A percentile compares a stretch with the other conserved stretches of the same genome.
These are phyloP conservation scores for Xylocopa sonorina DNA, from an alignment of 1,140 invertebrate species.

Conservation along the genomic window DNA sequence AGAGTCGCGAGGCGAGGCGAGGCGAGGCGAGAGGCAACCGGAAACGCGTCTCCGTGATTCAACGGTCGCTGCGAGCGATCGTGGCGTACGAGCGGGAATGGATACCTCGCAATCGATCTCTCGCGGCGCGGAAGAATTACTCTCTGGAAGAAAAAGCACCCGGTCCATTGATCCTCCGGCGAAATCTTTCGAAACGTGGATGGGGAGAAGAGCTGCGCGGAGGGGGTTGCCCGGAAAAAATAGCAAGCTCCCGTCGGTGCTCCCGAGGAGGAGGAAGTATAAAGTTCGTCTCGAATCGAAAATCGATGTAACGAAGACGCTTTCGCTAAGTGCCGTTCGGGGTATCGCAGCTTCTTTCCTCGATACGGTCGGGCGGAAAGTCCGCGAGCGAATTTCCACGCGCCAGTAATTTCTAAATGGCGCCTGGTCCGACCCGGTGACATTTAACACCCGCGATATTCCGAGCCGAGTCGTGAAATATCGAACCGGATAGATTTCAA, in stretches of 20 bases:
- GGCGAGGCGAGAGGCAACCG: neutral
- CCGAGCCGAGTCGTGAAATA: no score
- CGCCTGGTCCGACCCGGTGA: neutral
- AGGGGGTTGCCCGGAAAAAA: slow-evolving; percentile 20
- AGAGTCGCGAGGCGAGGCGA: neutral
- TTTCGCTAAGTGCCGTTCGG: slow-evolving; percentile 46
- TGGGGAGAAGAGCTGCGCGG: neutral
- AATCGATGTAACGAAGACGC: slow-evolving; percentile 41
- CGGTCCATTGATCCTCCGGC: neutral
- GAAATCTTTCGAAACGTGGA: neutral
- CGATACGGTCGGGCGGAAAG: neutral
- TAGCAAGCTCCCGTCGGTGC: neutral
- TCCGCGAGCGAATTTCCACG: slow-evolving; percentile 14
- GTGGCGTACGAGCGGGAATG: neutral
- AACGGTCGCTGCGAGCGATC: neutral
- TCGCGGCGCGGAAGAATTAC: slow-evolving; percentile 3
- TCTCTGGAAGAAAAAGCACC: neutral
- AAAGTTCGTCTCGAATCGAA: slow-evolving; percentile 52
- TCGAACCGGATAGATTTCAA: no score
- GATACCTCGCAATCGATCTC: slow-evolving; percentile 8
- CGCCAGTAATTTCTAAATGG: neutral
- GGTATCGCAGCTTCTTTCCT: slow-evolving; percentile 32
- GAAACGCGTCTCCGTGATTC: neutral
- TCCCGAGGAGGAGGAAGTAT: slow-evolving; percentile 28
- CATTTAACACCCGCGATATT: neutral